Evolutionary conservation across 2,113 vertebrate species (phyloP).

Genomic region (Empidonax traillii): DNA sequence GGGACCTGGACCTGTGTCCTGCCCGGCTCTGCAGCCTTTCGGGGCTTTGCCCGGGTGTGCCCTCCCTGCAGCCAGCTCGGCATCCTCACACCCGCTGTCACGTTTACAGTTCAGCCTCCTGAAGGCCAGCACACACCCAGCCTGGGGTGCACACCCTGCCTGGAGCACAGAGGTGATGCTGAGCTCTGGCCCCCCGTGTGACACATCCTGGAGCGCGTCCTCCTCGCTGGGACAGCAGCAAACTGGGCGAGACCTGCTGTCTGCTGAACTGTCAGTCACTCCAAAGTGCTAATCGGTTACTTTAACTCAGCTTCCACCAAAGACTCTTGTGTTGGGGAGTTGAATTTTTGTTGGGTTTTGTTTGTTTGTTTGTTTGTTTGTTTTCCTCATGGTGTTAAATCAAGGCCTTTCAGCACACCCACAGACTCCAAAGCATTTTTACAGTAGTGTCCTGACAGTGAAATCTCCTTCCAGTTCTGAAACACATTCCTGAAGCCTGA

Average conservation of each 20-base stretch:
- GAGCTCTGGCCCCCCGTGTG: neutral
- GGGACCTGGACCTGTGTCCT: neutral
- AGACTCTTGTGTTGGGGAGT: conserved; percentile 34
- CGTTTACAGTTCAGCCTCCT: neutral
- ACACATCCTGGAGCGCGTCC: neutral
- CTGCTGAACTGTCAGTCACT: neutral
- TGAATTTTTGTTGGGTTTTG: neutral
- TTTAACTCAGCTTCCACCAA: conserved; percentile 68
- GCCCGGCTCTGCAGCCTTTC: neutral
- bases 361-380: neutral
- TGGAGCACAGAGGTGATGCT: fast-evolving
- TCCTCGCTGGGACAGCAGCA: neutral
- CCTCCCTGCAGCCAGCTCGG: neutral
- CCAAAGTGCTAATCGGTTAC: neutral
- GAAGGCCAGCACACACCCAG: neutral
- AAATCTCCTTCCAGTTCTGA: conserved; percentile 5
- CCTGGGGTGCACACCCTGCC: neutral
- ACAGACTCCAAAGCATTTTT: conserved; percentile 33
- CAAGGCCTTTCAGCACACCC: neutral
- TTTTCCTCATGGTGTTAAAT: neutral
- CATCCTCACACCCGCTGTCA: neutral
- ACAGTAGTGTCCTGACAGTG: neutral
- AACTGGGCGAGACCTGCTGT: too few species aligned
- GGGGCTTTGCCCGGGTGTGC: neutral
- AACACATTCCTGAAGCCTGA: conserved; percentile 1